Conservation (phyloP, 2,113 vertebrate genomes). For the Corythornis cristatus region DNA sequence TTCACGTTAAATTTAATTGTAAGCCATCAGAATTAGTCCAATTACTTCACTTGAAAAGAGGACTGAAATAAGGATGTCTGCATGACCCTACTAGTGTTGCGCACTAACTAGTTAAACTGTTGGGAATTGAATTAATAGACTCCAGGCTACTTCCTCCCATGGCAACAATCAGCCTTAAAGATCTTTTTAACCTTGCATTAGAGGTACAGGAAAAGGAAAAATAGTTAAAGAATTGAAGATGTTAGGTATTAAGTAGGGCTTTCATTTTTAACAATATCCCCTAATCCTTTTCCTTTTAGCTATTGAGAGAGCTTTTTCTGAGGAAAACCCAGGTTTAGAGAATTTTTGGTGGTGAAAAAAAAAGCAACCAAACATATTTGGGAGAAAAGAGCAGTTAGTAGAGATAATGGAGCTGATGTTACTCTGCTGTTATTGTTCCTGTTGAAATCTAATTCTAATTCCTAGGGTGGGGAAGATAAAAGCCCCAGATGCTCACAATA, state of each 20-base stretch:
- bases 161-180: conserved; percentile 42
- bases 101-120: not conserved
- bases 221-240: not conserved
- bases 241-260: not conserved
- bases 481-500: not conserved
- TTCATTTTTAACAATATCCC: conserved; percentile 16
- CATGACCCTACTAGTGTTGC: not conserved
- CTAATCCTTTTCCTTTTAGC: conserved; percentile 23
- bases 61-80: not conserved
- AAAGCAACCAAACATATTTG: not conserved
- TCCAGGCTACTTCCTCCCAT: conserved; percentile 40
- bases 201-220: not conserved
- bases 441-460: conserved; percentile 2
- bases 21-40: not conserved
- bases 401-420: conserved; percentile 15
- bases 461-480: not conserved
- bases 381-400: not conserved
- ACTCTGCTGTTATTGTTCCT: not conserved
- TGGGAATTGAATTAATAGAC: conserved; percentile 19
- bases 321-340: not conserved
- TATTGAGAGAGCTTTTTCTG: not conserved
- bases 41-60: not conserved
- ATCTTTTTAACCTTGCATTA: conserved; percentile 49
- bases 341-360: not conserved
- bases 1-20: not conserved